Evolutionary conservation across 1,140 invertebrate genomes (phyloP).

Genomic region (Nixonia krombeini): DNA sequence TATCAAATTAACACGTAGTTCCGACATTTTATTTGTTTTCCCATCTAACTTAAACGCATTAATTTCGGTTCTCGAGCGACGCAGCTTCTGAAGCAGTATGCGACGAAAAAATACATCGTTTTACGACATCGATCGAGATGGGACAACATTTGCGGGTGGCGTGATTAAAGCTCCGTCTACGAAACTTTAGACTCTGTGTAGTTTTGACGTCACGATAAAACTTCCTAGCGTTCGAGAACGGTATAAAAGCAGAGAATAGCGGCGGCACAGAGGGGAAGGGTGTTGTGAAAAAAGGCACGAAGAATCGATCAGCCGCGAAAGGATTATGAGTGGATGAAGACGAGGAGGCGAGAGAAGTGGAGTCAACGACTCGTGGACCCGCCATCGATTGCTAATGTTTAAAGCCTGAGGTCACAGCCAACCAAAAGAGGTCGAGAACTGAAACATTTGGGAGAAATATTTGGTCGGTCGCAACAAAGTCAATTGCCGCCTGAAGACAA

Average conservation of each 20-base stretch:
- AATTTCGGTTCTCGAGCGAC: no score
- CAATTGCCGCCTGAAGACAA: no score
- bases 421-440: slow-evolving; percentile 32
- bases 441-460: slow-evolving; percentile 21
- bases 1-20: no score
- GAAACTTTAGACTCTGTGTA: neutral
- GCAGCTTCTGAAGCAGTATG: no score
- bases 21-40: no score
- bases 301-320: slow-evolving; percentile 11
- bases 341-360: slow-evolving; percentile 23
- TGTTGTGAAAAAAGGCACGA: slow-evolving; percentile 4
- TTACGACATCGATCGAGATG: no score
- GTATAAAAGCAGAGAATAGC: neutral
- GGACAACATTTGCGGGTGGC: no score
- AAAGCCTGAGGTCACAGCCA: slow-evolving; percentile 55
- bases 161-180: neutral
- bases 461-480: no score
- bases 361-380: slow-evolving; percentile 64
- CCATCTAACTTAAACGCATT: no score
- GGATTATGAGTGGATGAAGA: slow-evolving; percentile 34
- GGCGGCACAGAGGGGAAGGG: no score
- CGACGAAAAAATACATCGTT: no score
- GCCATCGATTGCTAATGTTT: slow-evolving; percentile 68
- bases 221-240: neutral
- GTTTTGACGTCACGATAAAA: neutral